phyloP scores from a whole-genome alignment of 1,140 invertebrate genomes.

The Hermetia illucens region DNA sequence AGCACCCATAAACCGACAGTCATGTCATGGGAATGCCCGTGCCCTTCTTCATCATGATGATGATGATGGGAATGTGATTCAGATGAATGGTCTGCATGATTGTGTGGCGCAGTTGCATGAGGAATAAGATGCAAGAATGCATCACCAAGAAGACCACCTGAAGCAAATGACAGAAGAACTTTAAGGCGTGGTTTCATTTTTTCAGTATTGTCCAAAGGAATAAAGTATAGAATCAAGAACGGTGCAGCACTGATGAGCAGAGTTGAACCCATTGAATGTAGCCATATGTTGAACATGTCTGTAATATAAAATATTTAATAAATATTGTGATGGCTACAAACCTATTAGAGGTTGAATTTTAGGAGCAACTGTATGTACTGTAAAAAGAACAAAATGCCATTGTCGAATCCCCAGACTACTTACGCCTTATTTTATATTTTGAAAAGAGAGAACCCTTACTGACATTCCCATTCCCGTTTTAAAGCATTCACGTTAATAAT shows the following conservation, averaged over 20 bases:
- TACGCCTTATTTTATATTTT: no score
- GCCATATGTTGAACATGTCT: slow-evolving; percentile 45
- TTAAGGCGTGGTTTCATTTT: slow-evolving; percentile 68
- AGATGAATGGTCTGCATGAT: slow-evolving; percentile 33
- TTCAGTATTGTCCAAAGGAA: slow-evolving; percentile 78
- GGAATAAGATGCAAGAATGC: slow-evolving; percentile 92
- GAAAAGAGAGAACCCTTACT: no score
- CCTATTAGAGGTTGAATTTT: not conserved
- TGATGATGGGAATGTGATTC: slow-evolving; percentile 40
- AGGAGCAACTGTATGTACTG: not conserved
- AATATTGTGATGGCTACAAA: not conserved
- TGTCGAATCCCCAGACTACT: not conserved
- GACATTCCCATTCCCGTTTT: no score
- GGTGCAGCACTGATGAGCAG: slow-evolving; percentile 87
- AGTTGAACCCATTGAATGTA: slow-evolving; percentile 78
- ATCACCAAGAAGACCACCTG: slow-evolving; percentile 87
- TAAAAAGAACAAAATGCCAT: not conserved
- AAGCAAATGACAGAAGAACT: slow-evolving; percentile 82
- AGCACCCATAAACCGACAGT: slow-evolving; percentile 77
- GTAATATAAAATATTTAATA: slow-evolving; percentile 6
- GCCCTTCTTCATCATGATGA: slow-evolving; percentile 29
- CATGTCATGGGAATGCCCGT: slow-evolving; percentile 54
- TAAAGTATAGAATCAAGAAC: slow-evolving; percentile 83
- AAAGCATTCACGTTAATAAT: no score
- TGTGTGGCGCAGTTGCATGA: slow-evolving; percentile 64